Evolutionary conservation across 2,888 invertebrate species (phyloP), one percentile per base, ranked within the genome.

Genomic region (Tenthredo amoena): DNA sequence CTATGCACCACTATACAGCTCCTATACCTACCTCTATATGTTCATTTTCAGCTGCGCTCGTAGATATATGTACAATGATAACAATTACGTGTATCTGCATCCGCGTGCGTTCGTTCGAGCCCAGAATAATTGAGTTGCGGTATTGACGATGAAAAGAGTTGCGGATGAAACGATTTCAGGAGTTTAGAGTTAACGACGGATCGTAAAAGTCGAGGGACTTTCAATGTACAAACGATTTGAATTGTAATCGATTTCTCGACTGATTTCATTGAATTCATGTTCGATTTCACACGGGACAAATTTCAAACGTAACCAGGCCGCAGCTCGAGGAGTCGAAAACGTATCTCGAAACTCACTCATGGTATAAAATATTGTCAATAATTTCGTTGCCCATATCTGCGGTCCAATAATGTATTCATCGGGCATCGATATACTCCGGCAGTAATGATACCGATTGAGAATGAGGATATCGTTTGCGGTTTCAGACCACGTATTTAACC

Each of bases 401-500:
- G 43, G 37, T 74, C 37, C 40, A 40, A 37, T 72, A 43, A 74
- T 74, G 9, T n/a, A 74, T 43, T 40, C 72, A 40, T 74, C 43
- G 40, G 18, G 40, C 72, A 37, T 74, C 72, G 72, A 74, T 74
- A 74, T 34, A 34, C 26, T 26, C 15, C 68, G 31, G 18, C 68
- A 34, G 68, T 15, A 68, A 34, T 34, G 12, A 68, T 68, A 68
- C 15, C 34, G 34, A 34, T 34, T 34, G 31, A 68, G 26, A 34
- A 26, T 34, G 31, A 68, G 26, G 68, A 26, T 68, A 68, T 40
- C 37, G 72, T 74, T 74, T 74, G 37, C 40, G 72, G 40, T 37
- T 43, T 74, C 72, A 37, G 5, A 74, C 40, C 76, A 50, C 76
- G 76, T 47, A 77, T 77, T 47, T 50, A 47, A 77, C 50, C 76